Conservation (phyloP, 2,797 vertebrate species). For the Myotis planiceps region DNA sequence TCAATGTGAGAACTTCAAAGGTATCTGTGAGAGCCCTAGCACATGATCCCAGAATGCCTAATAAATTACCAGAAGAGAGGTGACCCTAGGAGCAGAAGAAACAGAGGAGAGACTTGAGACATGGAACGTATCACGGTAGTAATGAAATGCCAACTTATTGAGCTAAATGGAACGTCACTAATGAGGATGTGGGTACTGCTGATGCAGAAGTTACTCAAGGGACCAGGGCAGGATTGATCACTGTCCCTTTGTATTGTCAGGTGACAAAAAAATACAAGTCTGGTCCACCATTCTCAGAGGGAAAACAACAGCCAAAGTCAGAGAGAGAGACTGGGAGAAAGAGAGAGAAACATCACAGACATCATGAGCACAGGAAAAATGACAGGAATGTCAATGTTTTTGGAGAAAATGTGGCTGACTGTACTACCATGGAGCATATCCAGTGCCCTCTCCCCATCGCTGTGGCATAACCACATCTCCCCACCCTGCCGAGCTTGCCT, state of each 20-base stretch:
- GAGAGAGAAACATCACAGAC: neutral
- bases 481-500: neutral
- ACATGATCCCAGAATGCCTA: neutral
- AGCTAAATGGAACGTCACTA: neutral
- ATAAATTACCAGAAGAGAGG: neutral
- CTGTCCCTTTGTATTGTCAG: neutral
- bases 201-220: neutral
- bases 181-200: neutral
- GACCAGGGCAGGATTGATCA: neutral
- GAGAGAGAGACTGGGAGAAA: neutral
- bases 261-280: neutral
- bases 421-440: fast-evolving
- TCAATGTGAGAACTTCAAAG: neutral
- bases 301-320: neutral
- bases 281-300: neutral
- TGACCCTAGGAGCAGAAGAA: neutral
- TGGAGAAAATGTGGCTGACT: neutral
- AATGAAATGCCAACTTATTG: neutral
- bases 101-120: neutral
- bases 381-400: neutral
- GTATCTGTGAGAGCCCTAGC: neutral
- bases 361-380: neutral
- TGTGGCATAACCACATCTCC: neutral
- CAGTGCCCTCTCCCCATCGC: neutral
- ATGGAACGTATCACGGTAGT: fast-evolving